Evolutionary conservation across 2,888 invertebrate species (phyloP).

Genomic region (Sphaeridia pumilis): DNA sequence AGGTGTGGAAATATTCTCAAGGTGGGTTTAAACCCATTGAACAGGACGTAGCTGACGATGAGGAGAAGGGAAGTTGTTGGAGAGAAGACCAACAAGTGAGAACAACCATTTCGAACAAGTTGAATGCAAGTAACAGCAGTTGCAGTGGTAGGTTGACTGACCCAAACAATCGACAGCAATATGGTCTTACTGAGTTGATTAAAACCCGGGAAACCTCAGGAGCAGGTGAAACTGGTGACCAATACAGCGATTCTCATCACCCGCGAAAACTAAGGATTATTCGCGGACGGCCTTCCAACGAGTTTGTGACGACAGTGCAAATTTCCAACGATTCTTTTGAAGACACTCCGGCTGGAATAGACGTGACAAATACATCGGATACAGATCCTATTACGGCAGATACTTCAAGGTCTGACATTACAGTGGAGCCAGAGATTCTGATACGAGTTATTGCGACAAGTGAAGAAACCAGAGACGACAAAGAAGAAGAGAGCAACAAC

Average conservation of each 20-base stretch:
- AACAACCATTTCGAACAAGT: too few relatives aligned
- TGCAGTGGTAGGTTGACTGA: constrained; percentile 10
- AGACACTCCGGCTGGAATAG: constrained; percentile 2
- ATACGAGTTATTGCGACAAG: too few relatives aligned
- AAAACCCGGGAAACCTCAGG: background rate
- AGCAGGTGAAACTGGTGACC: background rate
- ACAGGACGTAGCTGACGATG: too few relatives aligned
- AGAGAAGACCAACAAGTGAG: constrained; percentile 4
- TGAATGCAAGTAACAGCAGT: constrained; percentile 1
- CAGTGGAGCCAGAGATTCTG: too few relatives aligned
- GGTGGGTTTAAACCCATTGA: background rate
- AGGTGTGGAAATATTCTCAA: background rate
- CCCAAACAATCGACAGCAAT: constrained; percentile 11
- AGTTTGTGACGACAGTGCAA: constrained; percentile 15
- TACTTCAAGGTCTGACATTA: too few relatives aligned
- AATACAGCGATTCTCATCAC: background rate
- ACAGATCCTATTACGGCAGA: too few relatives aligned
- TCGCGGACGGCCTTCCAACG: constrained; percentile 9
- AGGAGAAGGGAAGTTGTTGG: constrained; percentile 2
- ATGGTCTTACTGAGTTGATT: constrained; percentile 5
- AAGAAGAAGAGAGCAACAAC: too few relatives aligned
- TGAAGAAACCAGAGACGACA: too few relatives aligned
- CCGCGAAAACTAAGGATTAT: constrained; percentile 1
- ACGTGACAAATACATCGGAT: too few relatives aligned
- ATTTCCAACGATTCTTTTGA: constrained; percentile 13